These are phyloP conservation scores for Aurelia aurita DNA, from an alignment of 30 jellyfish, hydroid and myxozoan genomes.

Conservation along the genomic window DNA sequence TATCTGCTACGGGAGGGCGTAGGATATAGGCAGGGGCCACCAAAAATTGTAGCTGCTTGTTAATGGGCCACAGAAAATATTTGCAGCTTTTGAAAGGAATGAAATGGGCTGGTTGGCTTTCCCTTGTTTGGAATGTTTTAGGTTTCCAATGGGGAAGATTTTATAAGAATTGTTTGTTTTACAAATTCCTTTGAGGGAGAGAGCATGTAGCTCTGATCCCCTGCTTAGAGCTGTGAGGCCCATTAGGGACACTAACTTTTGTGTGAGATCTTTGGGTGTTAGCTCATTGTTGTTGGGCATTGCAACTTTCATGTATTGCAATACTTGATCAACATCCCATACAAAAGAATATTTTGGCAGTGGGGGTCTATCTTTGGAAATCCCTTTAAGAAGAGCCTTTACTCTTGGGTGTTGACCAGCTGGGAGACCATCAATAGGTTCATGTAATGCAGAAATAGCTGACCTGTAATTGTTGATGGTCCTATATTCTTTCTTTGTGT, in stretches of 20 bases:
- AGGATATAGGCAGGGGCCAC: no score
- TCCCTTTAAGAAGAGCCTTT: constrained; percentile 10
- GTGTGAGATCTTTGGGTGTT: constrained; percentile 20
- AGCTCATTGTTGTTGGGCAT: neutral
- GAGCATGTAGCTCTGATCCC: constrained; percentile 25
- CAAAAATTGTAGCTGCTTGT: no score
- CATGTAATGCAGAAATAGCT: constrained; percentile 55
- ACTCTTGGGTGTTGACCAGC: constrained; percentile 61
- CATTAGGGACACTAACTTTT: neutral
- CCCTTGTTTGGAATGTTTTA: constrained; percentile 21
- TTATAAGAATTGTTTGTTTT: constrained; percentile 7
- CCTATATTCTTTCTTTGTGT: constrained; percentile 33
- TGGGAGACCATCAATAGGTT: constrained; percentile 38
- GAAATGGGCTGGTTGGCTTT: neutral
- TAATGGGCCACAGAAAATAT: no score
- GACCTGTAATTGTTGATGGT: constrained; percentile 45
- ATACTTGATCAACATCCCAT: constrained; percentile 30
- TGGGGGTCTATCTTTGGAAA: constrained; percentile 41
- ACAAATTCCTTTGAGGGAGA: neutral
- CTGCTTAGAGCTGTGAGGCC: constrained; percentile 43
- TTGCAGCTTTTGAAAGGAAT: neutral
- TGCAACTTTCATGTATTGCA: neutral
- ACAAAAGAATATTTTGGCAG: constrained; percentile 12
- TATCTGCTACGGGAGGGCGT: no score
- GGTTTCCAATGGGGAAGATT: neutral